Base-by-base conservation (phyloP, 2,797 vertebrate species). In the Xiphorhynchus erythropygius region DNA sequence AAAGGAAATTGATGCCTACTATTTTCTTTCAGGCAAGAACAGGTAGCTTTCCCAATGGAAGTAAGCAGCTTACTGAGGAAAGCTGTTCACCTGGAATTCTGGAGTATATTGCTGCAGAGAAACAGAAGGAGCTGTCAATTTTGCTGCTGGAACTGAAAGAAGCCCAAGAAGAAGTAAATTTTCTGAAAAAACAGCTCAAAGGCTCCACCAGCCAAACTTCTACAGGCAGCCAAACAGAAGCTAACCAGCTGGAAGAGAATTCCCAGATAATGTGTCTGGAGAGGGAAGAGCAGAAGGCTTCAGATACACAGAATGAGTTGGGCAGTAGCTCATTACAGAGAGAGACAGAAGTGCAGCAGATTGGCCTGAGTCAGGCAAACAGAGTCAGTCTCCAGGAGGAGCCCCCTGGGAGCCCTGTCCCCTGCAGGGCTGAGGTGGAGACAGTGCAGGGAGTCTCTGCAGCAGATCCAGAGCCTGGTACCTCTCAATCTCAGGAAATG, bases 151-250 rank as follows among this genome's bases (percentile, higher is more conserved):
- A 98, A 94, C 95, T 98, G 56, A 93, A 97, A 77, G 98, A 98
- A 97, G 97, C 98, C 64, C 98, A 97, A 55, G 97, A 98, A 68
- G 98, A 98, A 88, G 96, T 98, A 49, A 90, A 97, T 14, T 98
- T 98, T 70, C 97, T 99, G 47, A 98, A 99, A 90, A 98, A 97
- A 19, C 96, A 98, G 69, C 96, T 99, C 15, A 97, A 97, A 69
- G 97, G 95, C 7, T 84, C 96, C 65, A 84, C 13, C 4, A 11
- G 56, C 14, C 70, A 46, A 8, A 81, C 49, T 46, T 82, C 63
- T 70, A 47, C 52, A 56, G 46, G 49, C 57, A 94, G 7, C 59
- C 59, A 49, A 64, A 68, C 44, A 46, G 92, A 83, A 56, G 42
- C 10, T 84, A 82, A 56, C 42, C 86, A 70, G 41, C 18, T 53